These are phyloP conservation scores for Psophia crepitans DNA, from an alignment of 2,113 vertebrate genomes.

Conservation along the genomic window DNA sequence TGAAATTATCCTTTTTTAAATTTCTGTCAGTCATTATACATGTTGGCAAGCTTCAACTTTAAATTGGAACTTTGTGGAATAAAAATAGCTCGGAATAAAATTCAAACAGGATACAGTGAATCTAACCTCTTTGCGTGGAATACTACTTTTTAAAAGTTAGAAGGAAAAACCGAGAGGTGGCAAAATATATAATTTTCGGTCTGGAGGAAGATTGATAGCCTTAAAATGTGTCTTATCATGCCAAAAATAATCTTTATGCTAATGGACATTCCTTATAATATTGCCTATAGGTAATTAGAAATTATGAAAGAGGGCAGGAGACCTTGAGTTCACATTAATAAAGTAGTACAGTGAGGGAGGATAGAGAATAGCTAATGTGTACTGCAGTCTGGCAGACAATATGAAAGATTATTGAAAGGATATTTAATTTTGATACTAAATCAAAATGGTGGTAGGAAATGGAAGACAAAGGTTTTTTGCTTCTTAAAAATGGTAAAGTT, in stretches of 20 bases:
- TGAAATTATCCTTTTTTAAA: background rate
- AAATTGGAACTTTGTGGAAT: background rate
- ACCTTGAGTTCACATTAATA: slow-evolving; percentile 35
- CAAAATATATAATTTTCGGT: background rate
- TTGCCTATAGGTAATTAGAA: slow-evolving; percentile 44
- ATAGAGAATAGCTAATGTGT: background rate
- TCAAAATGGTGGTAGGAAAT: background rate
- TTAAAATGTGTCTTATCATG: background rate
- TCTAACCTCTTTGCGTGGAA: background rate
- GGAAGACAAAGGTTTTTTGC: background rate
- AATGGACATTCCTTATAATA: slow-evolving; percentile 14
- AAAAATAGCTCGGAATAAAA: slow-evolving; percentile 12
- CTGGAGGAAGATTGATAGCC: background rate
- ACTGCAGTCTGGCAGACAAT: background rate
- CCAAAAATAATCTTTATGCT: slow-evolving; percentile 53
- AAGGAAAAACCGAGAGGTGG: background rate
- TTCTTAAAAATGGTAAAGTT: background rate
- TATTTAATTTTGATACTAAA: background rate
- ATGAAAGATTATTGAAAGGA: background rate
- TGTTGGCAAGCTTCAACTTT: background rate
- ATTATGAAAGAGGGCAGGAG: background rate
- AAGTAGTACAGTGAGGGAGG: background rate
- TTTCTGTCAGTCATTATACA: background rate
- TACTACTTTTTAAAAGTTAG: background rate
- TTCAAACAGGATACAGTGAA: background rate